Evolutionary conservation across 2,888 invertebrate genomes (phyloP).

Genomic region (Agrochola litura): DNA sequence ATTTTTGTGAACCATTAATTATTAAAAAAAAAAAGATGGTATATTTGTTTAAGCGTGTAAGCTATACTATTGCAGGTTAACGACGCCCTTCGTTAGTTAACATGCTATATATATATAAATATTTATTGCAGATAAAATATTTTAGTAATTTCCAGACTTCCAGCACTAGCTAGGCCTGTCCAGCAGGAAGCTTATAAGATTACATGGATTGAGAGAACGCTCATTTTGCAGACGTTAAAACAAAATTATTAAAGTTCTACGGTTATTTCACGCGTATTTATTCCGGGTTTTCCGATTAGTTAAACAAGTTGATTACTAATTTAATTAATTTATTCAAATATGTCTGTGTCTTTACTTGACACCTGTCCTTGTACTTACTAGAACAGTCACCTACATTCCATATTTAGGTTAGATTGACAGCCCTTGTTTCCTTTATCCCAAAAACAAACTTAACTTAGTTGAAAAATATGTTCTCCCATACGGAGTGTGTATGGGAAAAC

Average conservation of each 20-base stretch:
- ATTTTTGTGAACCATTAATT: no score
- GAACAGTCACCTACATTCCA: slow-evolving; percentile 28
- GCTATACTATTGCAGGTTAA: no score
- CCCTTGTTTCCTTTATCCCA: slow-evolving; percentile 10
- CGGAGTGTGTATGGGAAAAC: no score
- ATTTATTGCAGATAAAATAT: no score
- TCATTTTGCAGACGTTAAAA: not conserved
- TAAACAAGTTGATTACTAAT: not conserved
- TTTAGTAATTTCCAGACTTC: no score
- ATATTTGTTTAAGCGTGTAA: no score
- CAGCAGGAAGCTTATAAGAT: not conserved
- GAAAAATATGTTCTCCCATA: no score
- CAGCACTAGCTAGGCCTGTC: not conserved
- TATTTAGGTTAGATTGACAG: slow-evolving; percentile 13
- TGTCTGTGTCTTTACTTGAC: slow-evolving; percentile 1
- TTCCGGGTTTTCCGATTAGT: not conserved
- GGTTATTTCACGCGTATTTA: slow-evolving; percentile 3
- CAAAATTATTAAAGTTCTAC: not conserved
- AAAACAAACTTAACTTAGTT: no score
- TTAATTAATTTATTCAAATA: slow-evolving; percentile 14
- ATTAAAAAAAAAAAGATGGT: no score
- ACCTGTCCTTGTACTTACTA: slow-evolving; percentile 18
- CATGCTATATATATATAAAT: no score
- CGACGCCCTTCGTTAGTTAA: no score
- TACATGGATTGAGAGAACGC: not conserved